Evolutionary conservation across 2,113 vertebrate species (phyloP).

Genomic region (Hippocampus barbouri): DNA sequence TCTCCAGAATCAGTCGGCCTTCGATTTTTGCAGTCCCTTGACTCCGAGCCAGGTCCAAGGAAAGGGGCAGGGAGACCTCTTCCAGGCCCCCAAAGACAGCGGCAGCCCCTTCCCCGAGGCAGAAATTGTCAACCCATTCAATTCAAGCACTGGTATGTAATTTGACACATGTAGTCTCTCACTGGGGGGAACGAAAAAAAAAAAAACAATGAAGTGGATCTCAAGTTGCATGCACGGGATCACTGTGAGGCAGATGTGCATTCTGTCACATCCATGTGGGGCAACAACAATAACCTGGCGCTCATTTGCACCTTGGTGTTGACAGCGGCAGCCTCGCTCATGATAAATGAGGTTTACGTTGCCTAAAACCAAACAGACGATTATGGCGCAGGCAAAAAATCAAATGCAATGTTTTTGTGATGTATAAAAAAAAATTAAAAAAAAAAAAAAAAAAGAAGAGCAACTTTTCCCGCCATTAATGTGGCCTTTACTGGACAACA

Average conservation of each 20-base stretch:
- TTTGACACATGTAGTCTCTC: neutral
- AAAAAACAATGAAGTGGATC: constrained; percentile 3
- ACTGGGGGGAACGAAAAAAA: neutral
- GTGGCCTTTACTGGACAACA: too few relatives aligned
- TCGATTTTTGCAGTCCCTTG: constrained; percentile 77
- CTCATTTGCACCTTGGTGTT: constrained; percentile 1
- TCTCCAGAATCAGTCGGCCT: constrained; percentile 71
- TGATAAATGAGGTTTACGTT: neutral
- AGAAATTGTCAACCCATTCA: constrained; percentile 70
- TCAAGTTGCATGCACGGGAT: neutral
- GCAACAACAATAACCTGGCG: neutral
- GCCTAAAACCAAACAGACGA: neutral
- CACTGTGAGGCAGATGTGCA: constrained; percentile 9
- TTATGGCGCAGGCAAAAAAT: neutral
- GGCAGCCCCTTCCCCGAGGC: constrained; percentile 67
- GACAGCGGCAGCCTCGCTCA: neutral
- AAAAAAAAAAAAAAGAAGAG: too few relatives aligned
- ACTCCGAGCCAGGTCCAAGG: constrained; percentile 69
- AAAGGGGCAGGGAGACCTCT: constrained; percentile 64
- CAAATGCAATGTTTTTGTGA: too few relatives aligned
- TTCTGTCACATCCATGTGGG: constrained; percentile 6
- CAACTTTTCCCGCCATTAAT: too few relatives aligned
- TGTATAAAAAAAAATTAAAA: too few relatives aligned
- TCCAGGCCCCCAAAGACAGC: constrained; percentile 72
- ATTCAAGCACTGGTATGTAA: constrained; percentile 70